Conservation (phyloP, 2,888 invertebrate genomes). For the Panorpa germanica region DNA sequence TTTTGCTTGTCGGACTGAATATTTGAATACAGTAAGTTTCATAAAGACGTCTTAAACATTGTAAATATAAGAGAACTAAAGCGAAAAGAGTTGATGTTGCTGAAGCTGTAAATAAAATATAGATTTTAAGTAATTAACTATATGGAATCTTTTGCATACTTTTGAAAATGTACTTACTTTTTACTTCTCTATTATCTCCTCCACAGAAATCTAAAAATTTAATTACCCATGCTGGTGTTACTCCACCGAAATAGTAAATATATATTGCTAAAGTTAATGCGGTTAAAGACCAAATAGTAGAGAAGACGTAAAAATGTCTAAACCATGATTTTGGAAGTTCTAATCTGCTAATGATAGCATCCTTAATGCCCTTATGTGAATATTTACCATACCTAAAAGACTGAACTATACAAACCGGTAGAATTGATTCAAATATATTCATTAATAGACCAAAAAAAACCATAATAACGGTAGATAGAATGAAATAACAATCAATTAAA, state of each 20-base stretch:
- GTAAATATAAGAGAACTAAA: conserved; percentile 39
- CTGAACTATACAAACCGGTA: conserved; percentile 45
- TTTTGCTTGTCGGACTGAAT: conserved; percentile 55
- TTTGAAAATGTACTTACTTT: conserved; percentile 9
- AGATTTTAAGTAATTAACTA: too few relatives aligned
- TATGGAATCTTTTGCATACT: conserved; percentile 4
- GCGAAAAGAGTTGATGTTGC: conserved; percentile 37
- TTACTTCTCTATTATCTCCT: conserved; percentile 21
- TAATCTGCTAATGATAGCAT: conserved; percentile 21
- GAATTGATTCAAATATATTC: conserved; percentile 38
- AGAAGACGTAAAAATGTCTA: conserved; percentile 60
- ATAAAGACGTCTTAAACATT: conserved; percentile 55
- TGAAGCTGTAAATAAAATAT: conserved; percentile 32
- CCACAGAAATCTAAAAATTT: conserved; percentile 21
- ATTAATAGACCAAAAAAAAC: conserved; percentile 39
- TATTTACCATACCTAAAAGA: conserved; percentile 57
- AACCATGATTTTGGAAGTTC: conserved; percentile 69
- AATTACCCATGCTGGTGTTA: conserved; percentile 26
- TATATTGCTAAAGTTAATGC: conserved; percentile 28
- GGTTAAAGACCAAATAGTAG: conserved; percentile 33
- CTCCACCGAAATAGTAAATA: conserved; percentile 28
- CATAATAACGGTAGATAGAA: too few relatives aligned
- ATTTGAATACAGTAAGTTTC: conserved; percentile 67
- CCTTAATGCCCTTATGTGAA: conserved; percentile 29
- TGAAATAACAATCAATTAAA: too few relatives aligned